Percentiles rank a stretch among this genome's conserved stretches.
Conservation (phyloP, 1,140 invertebrate species). For the Papilio aristodemus region DNA sequence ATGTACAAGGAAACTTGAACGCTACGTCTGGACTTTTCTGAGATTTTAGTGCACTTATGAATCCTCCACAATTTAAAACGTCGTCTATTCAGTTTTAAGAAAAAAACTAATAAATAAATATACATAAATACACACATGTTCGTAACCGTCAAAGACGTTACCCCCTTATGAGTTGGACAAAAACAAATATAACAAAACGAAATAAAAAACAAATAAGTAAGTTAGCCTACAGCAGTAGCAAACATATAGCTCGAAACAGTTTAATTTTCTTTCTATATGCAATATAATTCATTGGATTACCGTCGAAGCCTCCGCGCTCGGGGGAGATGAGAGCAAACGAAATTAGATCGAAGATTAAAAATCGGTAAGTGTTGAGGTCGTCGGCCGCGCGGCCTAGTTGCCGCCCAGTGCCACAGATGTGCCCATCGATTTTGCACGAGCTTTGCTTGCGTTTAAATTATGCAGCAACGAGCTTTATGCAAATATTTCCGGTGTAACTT, state of each 20-base stretch:
- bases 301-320: neutral
- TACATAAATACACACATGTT: no score
- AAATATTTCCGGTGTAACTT: slow-evolving; percentile 8
- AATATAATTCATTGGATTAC: slow-evolving; percentile 8
- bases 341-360: slow-evolving; percentile 39
- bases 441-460: slow-evolving; percentile 14
- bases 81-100: neutral
- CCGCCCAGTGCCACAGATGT: slow-evolving; percentile 23
- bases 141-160: no score
- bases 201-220: no score
- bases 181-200: no score
- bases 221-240: no score
- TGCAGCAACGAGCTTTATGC: slow-evolving; percentile 14
- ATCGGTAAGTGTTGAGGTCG: slow-evolving; percentile 42
- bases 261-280: neutral
- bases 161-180: no score
- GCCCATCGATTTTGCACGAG: slow-evolving; percentile 22
- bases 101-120: neutral
- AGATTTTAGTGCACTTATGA: slow-evolving; percentile 3
- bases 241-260: neutral
- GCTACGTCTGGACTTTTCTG: slow-evolving; percentile 8
- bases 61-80: neutral
- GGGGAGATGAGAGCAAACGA: slow-evolving; percentile 10
- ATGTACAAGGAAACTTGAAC: neutral
- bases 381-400: slow-evolving; percentile 46